Base-by-base conservation (phyloP, 2,797 vertebrate genomes). In the Micromesistius poutassou region DNA sequence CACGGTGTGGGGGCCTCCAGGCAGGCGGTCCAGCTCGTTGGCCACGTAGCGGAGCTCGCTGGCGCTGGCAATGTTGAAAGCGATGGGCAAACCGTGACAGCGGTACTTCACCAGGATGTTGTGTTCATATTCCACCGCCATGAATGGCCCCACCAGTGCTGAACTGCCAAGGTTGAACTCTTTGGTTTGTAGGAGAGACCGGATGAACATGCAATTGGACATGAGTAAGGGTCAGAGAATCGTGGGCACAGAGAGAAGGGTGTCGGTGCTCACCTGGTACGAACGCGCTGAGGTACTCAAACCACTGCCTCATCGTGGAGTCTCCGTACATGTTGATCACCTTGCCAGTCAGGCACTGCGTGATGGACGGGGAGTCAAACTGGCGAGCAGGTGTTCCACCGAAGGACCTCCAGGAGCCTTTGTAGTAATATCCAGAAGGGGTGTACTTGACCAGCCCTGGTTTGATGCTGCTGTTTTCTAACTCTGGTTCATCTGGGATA, bases 241-340 rank as follows among this genome's bases (percentile, higher is more conserved):
- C 25, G 14, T 42, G 13, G 10, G 40, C 25, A 74, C 8, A 13
- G 12, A 50, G 30, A n/a, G 30, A 50, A 8, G 1, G 30, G 22
- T 66, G 19, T 42, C 7, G 30, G 71, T 6, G 28, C 92, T 91
- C 84, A 98, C 98, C 97, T 94, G 97, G 95, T 81, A 97, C 90
- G 85, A 93, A 91, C 0, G 89, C 66, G 30, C 94, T 95, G 76
- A 99, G 94, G 91, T 98, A 97, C 89, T 99, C 96, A 86, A 98
- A 99, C 97, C 97, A 99, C 83, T 99, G 98, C 68, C 98, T 94
- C 77, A 96, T 95, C 40, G 98, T 99, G n/a, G 98, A 99, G 87
- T 99, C 98, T 86, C 97, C 98, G 70, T 96, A 97, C 88, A 99
- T 93, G 90, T 98, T 89, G 75, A 99, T 88, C 84, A 96, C 87